phyloP scores from a whole-genome alignment of 2,888 invertebrate species.

The Laspeyria flexula region DNA sequence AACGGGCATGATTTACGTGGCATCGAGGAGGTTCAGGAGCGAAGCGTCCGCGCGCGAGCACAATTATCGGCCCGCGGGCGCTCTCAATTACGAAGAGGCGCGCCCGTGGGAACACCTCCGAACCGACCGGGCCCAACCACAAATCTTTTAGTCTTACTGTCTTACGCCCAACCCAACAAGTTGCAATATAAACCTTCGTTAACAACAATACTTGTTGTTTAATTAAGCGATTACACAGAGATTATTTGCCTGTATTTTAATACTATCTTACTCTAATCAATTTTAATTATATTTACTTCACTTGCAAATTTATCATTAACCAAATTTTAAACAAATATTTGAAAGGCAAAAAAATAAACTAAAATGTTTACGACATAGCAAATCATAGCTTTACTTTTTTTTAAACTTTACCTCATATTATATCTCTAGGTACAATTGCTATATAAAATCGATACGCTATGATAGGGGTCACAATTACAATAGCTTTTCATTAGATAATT shows the following conservation, averaged over 20 bases:
- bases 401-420: no score
- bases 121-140: constrained; percentile 69
- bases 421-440: no score
- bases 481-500: no score
- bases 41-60: constrained; percentile 73
- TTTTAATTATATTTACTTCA: no score
- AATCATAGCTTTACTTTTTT: no score
- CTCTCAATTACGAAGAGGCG: constrained; percentile 85
- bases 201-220: constrained; percentile 32
- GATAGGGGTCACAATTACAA: no score
- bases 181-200: constrained; percentile 52
- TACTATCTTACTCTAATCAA: no score
- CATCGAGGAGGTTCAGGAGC: constrained; percentile 55
- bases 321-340: no score
- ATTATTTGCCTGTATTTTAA: neutral
- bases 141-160: constrained; percentile 76
- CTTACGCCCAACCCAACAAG: constrained; percentile 69
- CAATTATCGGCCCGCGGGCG: constrained; percentile 86
- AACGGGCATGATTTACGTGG: constrained; percentile 84
- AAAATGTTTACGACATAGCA: no score
- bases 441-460: no score
- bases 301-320: no score
- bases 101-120: constrained; percentile 81
- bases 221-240: constrained; percentile 11
- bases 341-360: no score